Percentiles rank a stretch among this genome's conserved stretches.
Evolutionary conservation across 2,797 vertebrate genomes (phyloP).

Genomic region (Sebastes vulpes): DNA sequence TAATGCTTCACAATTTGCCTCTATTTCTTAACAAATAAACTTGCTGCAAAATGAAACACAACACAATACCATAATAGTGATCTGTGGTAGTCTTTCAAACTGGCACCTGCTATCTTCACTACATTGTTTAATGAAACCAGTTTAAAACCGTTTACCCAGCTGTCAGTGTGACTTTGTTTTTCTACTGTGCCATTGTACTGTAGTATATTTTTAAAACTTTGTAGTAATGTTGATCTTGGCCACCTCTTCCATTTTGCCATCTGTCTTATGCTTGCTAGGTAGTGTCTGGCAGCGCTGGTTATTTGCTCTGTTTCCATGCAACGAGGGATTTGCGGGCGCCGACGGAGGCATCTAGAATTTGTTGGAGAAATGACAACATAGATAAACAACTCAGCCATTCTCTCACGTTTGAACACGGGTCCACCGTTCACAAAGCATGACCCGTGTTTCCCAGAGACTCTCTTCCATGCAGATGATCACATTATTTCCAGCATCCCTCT

Average conservation of each 20-base stretch:
- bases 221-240: constrained; percentile 35
- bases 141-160: constrained; percentile 14
- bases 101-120: not conserved
- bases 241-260: constrained; percentile 26
- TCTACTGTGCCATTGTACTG: not conserved
- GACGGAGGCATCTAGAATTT: constrained; percentile 20
- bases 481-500: constrained; percentile 36
- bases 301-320: constrained; percentile 40
- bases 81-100: not conserved
- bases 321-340: not conserved
- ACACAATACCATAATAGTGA: not conserved
- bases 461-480: constrained; percentile 48
- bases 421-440: constrained; percentile 15
- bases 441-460: constrained; percentile 11
- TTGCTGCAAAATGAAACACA: not conserved
- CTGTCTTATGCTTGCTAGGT: constrained; percentile 30
- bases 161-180: not conserved
- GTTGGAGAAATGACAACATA: constrained; percentile 15
- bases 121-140: not conserved
- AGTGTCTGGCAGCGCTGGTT: constrained; percentile 1
- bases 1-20: not conserved
- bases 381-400: constrained; percentile 27
- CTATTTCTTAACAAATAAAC: not conserved
- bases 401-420: not conserved
- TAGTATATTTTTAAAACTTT: constrained; percentile 20